These are phyloP conservation scores for Eleutherodactylus coqui DNA, from an alignment of 2,797 vertebrate genomes.

Conservation along the genomic window DNA sequence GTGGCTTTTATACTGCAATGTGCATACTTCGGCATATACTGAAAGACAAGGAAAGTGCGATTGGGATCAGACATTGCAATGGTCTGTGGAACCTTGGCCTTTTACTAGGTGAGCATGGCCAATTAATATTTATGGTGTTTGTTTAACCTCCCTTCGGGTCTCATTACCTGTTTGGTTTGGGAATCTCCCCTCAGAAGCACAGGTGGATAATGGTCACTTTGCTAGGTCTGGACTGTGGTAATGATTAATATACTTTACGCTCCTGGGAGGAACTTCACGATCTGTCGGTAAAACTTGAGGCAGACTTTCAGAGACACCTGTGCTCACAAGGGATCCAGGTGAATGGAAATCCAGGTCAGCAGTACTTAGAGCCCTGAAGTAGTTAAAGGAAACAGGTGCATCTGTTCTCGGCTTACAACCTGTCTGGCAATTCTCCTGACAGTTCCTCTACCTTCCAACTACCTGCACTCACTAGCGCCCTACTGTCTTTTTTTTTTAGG, in stretches of 20 bases:
- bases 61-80: too few species aligned
- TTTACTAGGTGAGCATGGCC: background rate
- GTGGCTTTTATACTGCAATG: too few species aligned
- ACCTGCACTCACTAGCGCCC: background rate
- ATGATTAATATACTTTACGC: slow-evolving; percentile 1
- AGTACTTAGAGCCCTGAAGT: background rate
- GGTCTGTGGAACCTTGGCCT: too few species aligned
- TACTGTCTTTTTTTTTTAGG: background rate
- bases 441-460: background rate
- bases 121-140: background rate
- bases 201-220: background rate
- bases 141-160: background rate
- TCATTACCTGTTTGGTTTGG: background rate
- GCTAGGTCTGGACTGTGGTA: background rate
- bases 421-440: slow-evolving; percentile 29
- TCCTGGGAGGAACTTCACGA: background rate
- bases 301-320: background rate
- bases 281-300: slow-evolving; percentile 1
- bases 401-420: slow-evolving; percentile 28
- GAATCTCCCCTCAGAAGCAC: too few species aligned
- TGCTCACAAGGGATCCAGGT: background rate
- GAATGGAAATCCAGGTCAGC: slow-evolving; percentile 43
- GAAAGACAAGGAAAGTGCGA: too few species aligned
- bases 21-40: too few species aligned
- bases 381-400: slow-evolving; percentile 55